Conservation (phyloP, 2,888 invertebrate species). For the Ashinkailepas kermadecensis region DNA sequence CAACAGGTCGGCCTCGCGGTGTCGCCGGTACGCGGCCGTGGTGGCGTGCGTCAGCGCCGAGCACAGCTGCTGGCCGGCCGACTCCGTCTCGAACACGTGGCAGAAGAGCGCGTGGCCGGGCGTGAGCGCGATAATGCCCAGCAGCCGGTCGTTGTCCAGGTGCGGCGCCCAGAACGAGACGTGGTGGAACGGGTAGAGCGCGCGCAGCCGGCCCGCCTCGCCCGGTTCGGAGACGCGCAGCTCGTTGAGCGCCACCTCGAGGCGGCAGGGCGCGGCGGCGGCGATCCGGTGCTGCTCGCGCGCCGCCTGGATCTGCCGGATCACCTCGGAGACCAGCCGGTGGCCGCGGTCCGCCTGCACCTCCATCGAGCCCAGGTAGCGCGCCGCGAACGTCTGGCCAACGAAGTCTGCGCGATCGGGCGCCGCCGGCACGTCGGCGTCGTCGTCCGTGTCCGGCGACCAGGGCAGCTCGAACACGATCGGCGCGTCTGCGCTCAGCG, state of each 20-base stretch:
- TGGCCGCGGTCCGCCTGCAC: slow-evolving; percentile 38
- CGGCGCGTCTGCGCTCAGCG: slow-evolving; percentile 29
- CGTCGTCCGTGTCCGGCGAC: slow-evolving; percentile 28
- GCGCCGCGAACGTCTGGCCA: slow-evolving; percentile 38
- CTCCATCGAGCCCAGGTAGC: slow-evolving; percentile 46
- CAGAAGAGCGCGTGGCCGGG: slow-evolving; percentile 27
- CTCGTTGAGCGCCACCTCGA: slow-evolving; percentile 26
- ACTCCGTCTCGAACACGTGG: slow-evolving; percentile 33
- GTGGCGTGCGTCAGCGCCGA: slow-evolving; percentile 32
- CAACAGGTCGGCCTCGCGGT: slow-evolving; percentile 26
- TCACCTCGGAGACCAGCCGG: slow-evolving; percentile 32
- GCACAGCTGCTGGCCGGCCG: slow-evolving; percentile 31
- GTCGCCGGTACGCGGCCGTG: slow-evolving; percentile 30
- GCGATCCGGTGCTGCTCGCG: slow-evolving; percentile 30
- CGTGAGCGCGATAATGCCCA: slow-evolving; percentile 12
- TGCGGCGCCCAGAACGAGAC: slow-evolving; percentile 21
- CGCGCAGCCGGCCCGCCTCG: slow-evolving; percentile 1
- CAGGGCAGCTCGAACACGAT: slow-evolving; percentile 34
- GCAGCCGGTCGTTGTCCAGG: slow-evolving; percentile 20
- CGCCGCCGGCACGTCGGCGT: slow-evolving; percentile 13
- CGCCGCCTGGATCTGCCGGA: slow-evolving; percentile 28
- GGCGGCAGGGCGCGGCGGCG: slow-evolving; percentile 28
- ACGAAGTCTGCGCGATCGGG: background rate
- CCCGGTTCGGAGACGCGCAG: slow-evolving; percentile 2
- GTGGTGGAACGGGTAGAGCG: background rate